Percentiles rank a stretch among this genome's conserved stretches.
Evolutionary conservation across 2,797 vertebrate genomes (phyloP).

Genomic region (Lacerta bilineata): DNA sequence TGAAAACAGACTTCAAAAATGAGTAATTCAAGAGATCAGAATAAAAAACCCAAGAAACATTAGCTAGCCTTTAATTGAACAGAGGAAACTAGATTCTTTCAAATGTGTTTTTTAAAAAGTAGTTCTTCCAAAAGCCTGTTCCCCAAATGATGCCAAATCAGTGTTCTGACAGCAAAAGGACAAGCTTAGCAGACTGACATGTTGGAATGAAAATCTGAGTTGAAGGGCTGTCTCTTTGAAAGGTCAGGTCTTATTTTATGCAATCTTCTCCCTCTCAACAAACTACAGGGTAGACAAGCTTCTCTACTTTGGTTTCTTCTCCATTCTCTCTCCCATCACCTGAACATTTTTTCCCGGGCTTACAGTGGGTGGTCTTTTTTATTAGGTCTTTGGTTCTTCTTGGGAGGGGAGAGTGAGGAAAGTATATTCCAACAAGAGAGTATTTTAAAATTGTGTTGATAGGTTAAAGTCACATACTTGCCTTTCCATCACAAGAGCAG

Average conservation of each 20-base stretch:
- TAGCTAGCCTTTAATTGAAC: not conserved
- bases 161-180: slow-evolving; percentile 14
- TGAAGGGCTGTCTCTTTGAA: slow-evolving; percentile 33
- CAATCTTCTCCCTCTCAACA: not conserved
- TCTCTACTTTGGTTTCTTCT: not conserved
- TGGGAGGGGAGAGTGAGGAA: not conserved
- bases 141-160: not conserved
- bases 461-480: not conserved
- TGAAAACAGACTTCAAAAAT: not conserved
- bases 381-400: slow-evolving; percentile 11
- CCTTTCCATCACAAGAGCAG: not conserved
- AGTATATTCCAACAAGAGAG: not conserved
- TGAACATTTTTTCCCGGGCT: not conserved
- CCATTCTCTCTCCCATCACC: not conserved
- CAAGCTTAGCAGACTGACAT: slow-evolving; percentile 17
- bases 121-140: slow-evolving; percentile 11
- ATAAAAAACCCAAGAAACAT: not conserved
- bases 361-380: not conserved
- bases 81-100: not conserved
- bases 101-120: not conserved
- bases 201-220: slow-evolving; percentile 28
- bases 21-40: not conserved
- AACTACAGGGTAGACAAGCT: slow-evolving; percentile 21
- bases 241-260: slow-evolving; percentile 30
- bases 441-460: not conserved